Base-by-base conservation (phyloP, 2,888 invertebrate species). In the Gymnocheta viridis region DNA sequence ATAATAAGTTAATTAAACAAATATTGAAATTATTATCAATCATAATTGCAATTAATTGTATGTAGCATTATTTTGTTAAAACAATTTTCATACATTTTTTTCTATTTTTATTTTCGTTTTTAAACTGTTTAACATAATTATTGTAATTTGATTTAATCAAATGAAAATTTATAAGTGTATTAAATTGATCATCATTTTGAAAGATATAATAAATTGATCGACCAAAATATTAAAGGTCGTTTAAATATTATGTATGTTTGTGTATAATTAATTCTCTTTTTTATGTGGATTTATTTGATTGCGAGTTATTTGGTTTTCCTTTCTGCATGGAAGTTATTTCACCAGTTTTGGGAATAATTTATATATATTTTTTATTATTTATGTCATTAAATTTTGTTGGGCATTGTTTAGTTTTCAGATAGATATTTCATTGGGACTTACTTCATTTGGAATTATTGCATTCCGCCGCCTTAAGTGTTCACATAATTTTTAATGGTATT, bases 201-300 rank as follows among this genome's bases (percentile, higher is more conserved):
- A 83, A 76, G 29, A 83, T 76, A 67, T 49, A 79, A 82, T 60
- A 78, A 79, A 82, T 27, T 44, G 54, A 51, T 62, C 51, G 82
- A 67, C 47, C 64, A 73, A 67, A 70, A 35, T 58, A 32, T 12
- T 60, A 19, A 38, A 60, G 17, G 9, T 38, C 19, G 22, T 60
- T 12, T 19, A 2, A 22, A 2, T 38, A 1, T 38, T 38, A 38
- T 10, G 2, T 2, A 2, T n/a, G n/a, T n/a, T n/a, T n/a, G n/a
- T n/a, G n/a, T n/a, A n/a, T n/a, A n/a, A n/a, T n/a, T n/a, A n/a
- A n/a, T n/a, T n/a, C n/a, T n/a, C n/a, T n/a, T n/a, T n/a, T n/a
- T n/a, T n/a, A n/a, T n/a, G n/a, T n/a, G n/a, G n/a, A n/a, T n/a
- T n/a, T n/a, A n/a, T n/a, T n/a, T n/a, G n/a, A n/a, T n/a, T n/a